phyloP scores from a whole-genome alignment of 1,140 invertebrate genomes.

The Maconellicoccus hirsutus region DNA sequence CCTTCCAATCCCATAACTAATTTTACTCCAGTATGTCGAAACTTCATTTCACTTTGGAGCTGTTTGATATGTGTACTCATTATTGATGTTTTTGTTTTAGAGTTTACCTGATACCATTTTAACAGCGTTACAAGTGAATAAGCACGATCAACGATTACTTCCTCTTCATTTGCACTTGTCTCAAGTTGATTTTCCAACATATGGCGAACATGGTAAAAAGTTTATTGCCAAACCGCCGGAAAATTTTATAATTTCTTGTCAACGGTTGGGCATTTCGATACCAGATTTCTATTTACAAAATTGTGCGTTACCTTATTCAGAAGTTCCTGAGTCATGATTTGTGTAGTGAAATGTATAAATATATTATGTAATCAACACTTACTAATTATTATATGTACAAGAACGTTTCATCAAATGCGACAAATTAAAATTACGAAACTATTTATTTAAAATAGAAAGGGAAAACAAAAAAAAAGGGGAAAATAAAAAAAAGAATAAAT shows the following conservation, averaged over 20 bases:
- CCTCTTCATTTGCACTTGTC: neutral
- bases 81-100: neutral
- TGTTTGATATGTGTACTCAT: neutral
- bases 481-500: no score
- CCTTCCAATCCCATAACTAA: neutral
- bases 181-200: neutral
- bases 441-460: no score
- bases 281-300: neutral
- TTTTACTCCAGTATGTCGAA: neutral
- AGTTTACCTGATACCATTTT: neutral
- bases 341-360: no score
- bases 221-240: neutral
- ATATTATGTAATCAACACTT: no score
- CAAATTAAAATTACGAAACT: no score
- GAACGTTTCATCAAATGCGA: no score
- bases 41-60: neutral
- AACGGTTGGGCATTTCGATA: neutral
- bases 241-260: neutral
- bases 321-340: no score
- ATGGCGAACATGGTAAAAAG: neutral
- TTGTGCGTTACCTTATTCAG: no score
- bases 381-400: no score
- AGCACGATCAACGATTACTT: neutral
- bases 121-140: neutral
- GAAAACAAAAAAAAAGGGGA: no score